These are phyloP conservation scores for Notiomystis cincta DNA, from an alignment of 2,113 vertebrate species.

Conservation along the genomic window DNA sequence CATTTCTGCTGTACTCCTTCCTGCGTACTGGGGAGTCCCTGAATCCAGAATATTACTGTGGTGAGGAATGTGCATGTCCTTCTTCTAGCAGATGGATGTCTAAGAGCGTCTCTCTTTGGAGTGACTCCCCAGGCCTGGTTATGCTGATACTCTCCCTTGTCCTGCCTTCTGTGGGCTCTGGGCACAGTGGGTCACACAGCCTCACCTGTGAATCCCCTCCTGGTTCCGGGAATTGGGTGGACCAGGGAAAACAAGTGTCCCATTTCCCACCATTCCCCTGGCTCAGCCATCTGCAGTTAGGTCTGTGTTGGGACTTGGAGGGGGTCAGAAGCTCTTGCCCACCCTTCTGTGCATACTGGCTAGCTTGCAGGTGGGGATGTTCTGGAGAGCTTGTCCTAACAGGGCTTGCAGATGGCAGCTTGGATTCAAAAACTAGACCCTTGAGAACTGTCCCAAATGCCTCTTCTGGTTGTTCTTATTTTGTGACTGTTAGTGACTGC, in stretches of 20 bases:
- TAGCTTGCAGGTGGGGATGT: accelerated
- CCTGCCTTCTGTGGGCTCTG: background rate
- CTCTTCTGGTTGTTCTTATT: background rate
- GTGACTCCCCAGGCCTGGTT: background rate
- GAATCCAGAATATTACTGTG: slow-evolving; percentile 92
- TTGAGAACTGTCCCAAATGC: background rate
- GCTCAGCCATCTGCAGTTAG: background rate
- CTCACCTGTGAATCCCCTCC: background rate
- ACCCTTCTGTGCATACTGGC: background rate
- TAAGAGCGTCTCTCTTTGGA: background rate
- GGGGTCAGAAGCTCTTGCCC: background rate
- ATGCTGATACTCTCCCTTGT: background rate
- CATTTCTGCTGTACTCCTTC: slow-evolving; percentile 94
- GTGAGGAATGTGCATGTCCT: slow-evolving; percentile 66
- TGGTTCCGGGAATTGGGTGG: background rate
- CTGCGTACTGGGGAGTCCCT: slow-evolving; percentile 89
- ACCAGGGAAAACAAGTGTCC: background rate
- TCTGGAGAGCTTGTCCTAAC: background rate
- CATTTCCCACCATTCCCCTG: background rate
- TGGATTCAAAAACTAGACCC: background rate
- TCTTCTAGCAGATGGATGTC: background rate
- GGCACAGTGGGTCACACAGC: no score
- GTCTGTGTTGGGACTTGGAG: background rate
- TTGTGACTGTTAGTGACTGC: background rate
- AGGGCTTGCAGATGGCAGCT: background rate